Conservation (phyloP, 2,888 invertebrate species). For the Mimas tiliae region DNA sequence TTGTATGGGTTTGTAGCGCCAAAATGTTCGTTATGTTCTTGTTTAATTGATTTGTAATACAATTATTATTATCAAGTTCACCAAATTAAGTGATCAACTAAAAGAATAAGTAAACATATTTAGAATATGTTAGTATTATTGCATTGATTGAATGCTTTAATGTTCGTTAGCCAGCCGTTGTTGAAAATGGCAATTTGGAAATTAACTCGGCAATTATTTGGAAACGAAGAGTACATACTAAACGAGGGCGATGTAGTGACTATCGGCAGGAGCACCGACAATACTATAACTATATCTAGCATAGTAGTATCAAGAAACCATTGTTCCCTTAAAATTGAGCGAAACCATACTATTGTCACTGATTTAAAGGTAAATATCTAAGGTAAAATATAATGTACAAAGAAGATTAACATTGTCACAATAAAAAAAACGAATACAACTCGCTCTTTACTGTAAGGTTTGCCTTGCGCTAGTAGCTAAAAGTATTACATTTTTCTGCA, state of each 20-base stretch:
- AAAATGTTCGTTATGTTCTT: too few relatives aligned
- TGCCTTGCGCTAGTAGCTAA: too few relatives aligned
- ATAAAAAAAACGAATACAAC: too few relatives aligned
- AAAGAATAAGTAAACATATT: background rate
- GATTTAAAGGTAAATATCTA: slow-evolving; percentile 72
- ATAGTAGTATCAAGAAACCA: slow-evolving; percentile 74
- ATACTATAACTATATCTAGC: slow-evolving; percentile 64
- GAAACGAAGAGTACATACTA: slow-evolving; percentile 60
- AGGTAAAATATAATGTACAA: too few relatives aligned
- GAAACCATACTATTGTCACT: slow-evolving; percentile 61
- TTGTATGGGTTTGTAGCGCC: too few relatives aligned
- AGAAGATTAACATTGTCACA: too few relatives aligned
- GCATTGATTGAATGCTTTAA: background rate
- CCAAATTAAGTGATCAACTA: background rate
- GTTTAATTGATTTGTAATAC: too few relatives aligned
- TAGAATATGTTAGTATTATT: background rate
- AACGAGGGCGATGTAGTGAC: slow-evolving; percentile 65
- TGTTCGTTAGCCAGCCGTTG: background rate
- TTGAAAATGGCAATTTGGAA: slow-evolving; percentile 71
- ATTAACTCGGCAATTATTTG: slow-evolving; percentile 61
- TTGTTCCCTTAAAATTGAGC: slow-evolving; percentile 60
- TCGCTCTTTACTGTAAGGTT: too few relatives aligned
- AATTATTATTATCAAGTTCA: background rate
- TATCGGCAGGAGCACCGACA: slow-evolving; percentile 66
- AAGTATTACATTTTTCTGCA: too few relatives aligned